phyloP scores from a whole-genome alignment of 1,140 invertebrate genomes.

The Aphelinus atriplicis region DNA sequence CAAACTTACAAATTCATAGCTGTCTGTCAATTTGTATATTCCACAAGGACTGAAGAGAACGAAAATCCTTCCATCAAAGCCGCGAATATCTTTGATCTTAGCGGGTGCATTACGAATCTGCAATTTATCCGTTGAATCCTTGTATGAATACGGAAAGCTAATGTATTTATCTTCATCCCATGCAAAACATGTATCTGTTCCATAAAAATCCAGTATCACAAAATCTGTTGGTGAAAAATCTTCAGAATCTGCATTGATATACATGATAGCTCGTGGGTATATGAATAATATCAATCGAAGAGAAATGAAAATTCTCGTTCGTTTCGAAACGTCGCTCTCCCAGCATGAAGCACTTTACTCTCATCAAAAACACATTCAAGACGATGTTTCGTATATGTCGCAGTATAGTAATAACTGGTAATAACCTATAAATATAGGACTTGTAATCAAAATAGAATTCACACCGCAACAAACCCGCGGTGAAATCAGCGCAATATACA shows the following conservation, averaged over 20 bases:
- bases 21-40: constrained; percentile 52
- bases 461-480: too few species aligned
- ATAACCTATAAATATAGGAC: too few species aligned
- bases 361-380: too few species aligned
- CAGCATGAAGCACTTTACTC: too few species aligned
- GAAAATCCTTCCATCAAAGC: constrained; percentile 50
- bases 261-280: constrained; percentile 36
- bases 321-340: too few species aligned
- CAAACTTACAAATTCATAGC: constrained; percentile 43
- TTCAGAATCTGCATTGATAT: constrained; percentile 37
- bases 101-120: constrained; percentile 45
- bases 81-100: constrained; percentile 49
- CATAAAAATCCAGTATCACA: constrained; percentile 50
- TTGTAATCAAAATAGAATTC: too few species aligned
- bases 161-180: constrained; percentile 49
- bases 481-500: too few species aligned
- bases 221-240: constrained; percentile 46
- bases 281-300: too few species aligned
- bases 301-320: too few species aligned
- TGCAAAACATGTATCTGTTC: constrained; percentile 48
- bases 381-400: too few species aligned
- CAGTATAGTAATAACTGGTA: too few species aligned
- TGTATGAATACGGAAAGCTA: constrained; percentile 45
- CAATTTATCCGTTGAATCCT: background rate
- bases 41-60: constrained; percentile 52